Conservation (phyloP, 2,797 vertebrate genomes). For the Fundulus diaphanus region DNA sequence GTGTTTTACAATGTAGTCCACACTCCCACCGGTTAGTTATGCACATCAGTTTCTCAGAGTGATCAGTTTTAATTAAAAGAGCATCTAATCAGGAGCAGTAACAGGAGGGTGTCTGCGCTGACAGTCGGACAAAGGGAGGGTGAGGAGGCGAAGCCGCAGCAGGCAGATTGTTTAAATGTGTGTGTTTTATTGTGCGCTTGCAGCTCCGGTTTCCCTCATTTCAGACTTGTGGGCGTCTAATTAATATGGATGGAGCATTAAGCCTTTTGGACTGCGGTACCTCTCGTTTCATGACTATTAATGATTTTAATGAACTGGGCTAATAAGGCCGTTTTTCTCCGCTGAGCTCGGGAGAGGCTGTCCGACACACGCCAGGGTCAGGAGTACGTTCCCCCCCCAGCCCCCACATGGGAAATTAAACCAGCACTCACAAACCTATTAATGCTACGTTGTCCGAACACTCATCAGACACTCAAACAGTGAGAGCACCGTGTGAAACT, state of each 20-base stretch:
- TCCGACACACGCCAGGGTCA: slow-evolving; percentile 75
- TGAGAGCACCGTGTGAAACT: slow-evolving; percentile 21
- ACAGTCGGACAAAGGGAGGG: slow-evolving; percentile 43
- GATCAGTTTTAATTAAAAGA: slow-evolving; percentile 99
- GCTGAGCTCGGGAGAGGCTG: slow-evolving; percentile 88
- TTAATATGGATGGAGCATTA: slow-evolving; percentile 99
- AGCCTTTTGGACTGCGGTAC: slow-evolving; percentile 97
- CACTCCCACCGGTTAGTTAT: slow-evolving; percentile 95
- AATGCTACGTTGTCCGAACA: slow-evolving; percentile 46
- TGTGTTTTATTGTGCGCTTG: slow-evolving; percentile 13
- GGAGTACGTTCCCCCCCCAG: slow-evolving; percentile 53
- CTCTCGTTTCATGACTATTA: slow-evolving; percentile 99
- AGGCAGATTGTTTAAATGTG: slow-evolving; percentile 82
- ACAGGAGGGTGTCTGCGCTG: slow-evolving; percentile 63
- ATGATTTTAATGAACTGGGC: slow-evolving; percentile 99
- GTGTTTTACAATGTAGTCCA: slow-evolving; percentile 85
- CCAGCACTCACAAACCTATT: slow-evolving; percentile 71
- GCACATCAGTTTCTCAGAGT: slow-evolving; percentile 99
- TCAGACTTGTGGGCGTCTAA: slow-evolving; percentile 96
- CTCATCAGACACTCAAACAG: slow-evolving; percentile 55
- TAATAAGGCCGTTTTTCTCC: slow-evolving; percentile 97
- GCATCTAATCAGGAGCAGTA: slow-evolving; percentile 93
- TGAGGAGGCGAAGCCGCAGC: slow-evolving; percentile 82
- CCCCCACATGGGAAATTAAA: slow-evolving; percentile 78
- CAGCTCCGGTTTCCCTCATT: slow-evolving; percentile 79